A percentile compares a stretch with the other conserved stretches of the same genome.
These are phyloP conservation scores for Xylophagus ater DNA, from an alignment of 2,888 invertebrate species.

Conservation along the genomic window DNA sequence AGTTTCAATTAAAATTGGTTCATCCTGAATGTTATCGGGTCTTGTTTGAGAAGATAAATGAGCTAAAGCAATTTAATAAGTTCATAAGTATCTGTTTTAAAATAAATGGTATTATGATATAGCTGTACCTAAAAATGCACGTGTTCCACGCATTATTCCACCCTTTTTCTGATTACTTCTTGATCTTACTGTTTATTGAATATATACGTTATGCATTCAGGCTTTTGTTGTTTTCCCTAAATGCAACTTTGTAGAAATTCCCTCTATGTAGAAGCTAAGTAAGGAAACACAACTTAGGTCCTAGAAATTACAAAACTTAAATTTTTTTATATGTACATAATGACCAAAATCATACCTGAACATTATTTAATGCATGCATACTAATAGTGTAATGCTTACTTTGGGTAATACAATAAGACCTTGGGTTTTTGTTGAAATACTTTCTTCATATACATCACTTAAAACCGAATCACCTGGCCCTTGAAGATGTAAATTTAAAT, in stretches of 20 bases:
- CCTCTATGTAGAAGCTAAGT: slow-evolving; percentile 80
- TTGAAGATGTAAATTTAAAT: slow-evolving; percentile 39
- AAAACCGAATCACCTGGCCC: slow-evolving; percentile 47
- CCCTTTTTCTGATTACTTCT: slow-evolving; percentile 51
- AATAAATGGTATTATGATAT: not conserved
- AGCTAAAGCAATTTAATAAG: slow-evolving; percentile 26
- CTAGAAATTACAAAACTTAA: slow-evolving; percentile 15
- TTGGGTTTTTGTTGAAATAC: slow-evolving; percentile 70
- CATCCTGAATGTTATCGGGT: slow-evolving; percentile 56
- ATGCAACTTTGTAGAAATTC: slow-evolving; percentile 68
- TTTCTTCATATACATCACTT: slow-evolving; percentile 71
- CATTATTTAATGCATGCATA: slow-evolving; percentile 92
- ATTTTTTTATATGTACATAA: too few species aligned
- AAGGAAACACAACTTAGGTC: slow-evolving; percentile 91
- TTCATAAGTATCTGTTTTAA: not conserved
- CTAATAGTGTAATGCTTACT: slow-evolving; percentile 80
- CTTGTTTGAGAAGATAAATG: slow-evolving; percentile 41
- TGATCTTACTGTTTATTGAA: slow-evolving; percentile 60
- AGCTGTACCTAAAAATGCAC: slow-evolving; percentile 40
- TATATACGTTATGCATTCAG: slow-evolving; percentile 40
- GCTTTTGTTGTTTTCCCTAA: slow-evolving; percentile 52
- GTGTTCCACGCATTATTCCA: slow-evolving; percentile 52
- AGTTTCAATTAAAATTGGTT: slow-evolving; percentile 78
- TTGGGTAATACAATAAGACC: slow-evolving; percentile 75
- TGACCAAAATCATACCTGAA: too few species aligned